These are phyloP conservation scores for Rhizoglyphus robini DNA, from an alignment of 1,140 invertebrate species.

Conservation along the genomic window DNA sequence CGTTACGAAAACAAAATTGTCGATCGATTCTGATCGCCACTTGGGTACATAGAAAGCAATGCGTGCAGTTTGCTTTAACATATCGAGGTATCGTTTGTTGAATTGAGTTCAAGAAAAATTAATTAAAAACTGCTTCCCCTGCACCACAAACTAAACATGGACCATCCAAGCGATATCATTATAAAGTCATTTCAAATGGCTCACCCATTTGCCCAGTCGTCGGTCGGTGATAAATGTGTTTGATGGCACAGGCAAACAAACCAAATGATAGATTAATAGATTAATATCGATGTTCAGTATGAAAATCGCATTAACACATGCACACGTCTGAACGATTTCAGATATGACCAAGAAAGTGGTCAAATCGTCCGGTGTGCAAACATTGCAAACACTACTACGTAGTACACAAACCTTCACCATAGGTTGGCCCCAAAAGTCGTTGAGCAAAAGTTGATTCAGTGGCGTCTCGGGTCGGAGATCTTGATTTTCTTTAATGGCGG, in stretches of 20 bases:
- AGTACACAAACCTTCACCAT: slow-evolving; percentile 91
- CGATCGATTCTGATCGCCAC: no score
- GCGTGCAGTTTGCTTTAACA: no score
- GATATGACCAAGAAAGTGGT: no score
- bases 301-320: slow-evolving; percentile 1
- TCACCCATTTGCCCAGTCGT: not conserved
- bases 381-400: no score
- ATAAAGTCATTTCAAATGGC: not conserved
- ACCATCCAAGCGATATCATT: no score
- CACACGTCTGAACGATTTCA: no score
- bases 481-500: slow-evolving; percentile 87
- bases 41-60: no score
- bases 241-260: not conserved
- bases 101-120: not conserved
- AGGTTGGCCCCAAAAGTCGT: slow-evolving; percentile 96
- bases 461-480: slow-evolving; percentile 79
- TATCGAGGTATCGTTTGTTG: not conserved
- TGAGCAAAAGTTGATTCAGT: slow-evolving; percentile 74
- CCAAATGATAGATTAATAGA: slow-evolving; percentile 8
- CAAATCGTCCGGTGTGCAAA: no score
- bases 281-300: not conserved
- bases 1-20: not conserved
- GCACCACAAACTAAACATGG: no score
- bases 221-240: not conserved
- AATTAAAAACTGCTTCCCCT: not conserved